Evolutionary conservation across 35 echinoderm and acorn worm species (phyloP), one percentile per base, ranked within the genome.

Genomic region (Ptychodera flava): DNA sequence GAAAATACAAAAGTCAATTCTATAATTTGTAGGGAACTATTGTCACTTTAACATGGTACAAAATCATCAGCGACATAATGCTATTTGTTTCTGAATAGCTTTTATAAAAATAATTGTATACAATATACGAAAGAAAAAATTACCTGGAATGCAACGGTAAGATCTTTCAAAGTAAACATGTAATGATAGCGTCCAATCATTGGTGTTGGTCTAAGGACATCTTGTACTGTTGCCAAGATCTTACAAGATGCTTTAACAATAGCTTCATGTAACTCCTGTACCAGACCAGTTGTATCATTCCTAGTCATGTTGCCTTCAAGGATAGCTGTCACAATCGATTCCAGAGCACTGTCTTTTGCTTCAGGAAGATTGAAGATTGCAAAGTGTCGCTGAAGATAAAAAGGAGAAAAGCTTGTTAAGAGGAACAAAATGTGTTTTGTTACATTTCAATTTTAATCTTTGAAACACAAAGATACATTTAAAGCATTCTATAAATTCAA

Each of bases 251-350:
- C 96, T 80, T 94, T 88, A 30, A 99, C 96, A 35, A 99, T 94
- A 82, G 90, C 84, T 15, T 99, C 96, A 85, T 99, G 96, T 14
- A 99, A 90, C 35, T 99, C 96, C 80, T 99, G 96, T 15, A 92
- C 92, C 36, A 99, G 79, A 29, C 88, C 82, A 82, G 92, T 90
- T 29, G 88, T 90, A 78, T 99, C 94, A 77, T 99, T 87, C 79
- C 94, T 99, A 88, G 93, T 94, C 96, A 99, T 99, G 77, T 99
- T 99, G 35, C 92, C 93, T 76, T 99, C 96, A 38, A 99, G 88
- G 0, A 99, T 84, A 16, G 96, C 90, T 35, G 94, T 92, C 16
- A 99, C 88, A 15, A 99, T 90, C 33, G 90, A 78, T 31, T 89
- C 84, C 27, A 99, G 85, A 14, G 96, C 85, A 12, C 85, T 82